Conservation (phyloP, 2,888 invertebrate species). For the Scaptomyza caliginosa region DNA sequence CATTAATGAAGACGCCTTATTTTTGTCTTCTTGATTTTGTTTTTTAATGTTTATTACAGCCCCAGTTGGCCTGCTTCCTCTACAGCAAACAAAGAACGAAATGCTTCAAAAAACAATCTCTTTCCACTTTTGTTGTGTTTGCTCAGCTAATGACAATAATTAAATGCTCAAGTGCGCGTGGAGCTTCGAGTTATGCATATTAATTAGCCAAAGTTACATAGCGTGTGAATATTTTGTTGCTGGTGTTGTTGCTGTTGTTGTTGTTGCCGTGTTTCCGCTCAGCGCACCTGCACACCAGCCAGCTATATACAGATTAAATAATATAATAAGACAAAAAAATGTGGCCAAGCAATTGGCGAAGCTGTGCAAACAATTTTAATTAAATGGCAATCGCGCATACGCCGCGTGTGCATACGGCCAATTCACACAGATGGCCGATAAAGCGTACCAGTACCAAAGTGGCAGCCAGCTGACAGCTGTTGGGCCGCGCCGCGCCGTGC, state of each 20-base stretch:
- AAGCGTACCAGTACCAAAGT: conserved; percentile 51
- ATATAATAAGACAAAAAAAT: conserved; percentile 37
- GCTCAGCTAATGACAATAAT: conserved; percentile 69
- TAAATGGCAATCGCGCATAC: conserved; percentile 78
- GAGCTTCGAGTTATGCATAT: conserved; percentile 54
- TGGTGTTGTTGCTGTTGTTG: conserved; percentile 37
- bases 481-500: conserved; percentile 54
- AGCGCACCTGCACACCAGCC: conserved; percentile 53
- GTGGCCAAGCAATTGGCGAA: conserved; percentile 48
- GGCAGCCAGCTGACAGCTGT: conserved; percentile 73
- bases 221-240: conserved; percentile 70
- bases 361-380: conserved; percentile 77
- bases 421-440: conserved; percentile 57
- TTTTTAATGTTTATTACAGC: conserved; percentile 62
- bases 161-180: conserved; percentile 59
- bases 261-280: background rate
- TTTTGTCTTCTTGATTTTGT: conserved; percentile 9
- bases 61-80: conserved; percentile 25
- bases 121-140: conserved; percentile 30
- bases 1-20: conserved; percentile 62
- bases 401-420: conserved; percentile 58
- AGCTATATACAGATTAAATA: conserved; percentile 27
- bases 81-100: background rate
- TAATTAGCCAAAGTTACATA: conserved; percentile 54
- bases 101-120: conserved; percentile 9